A percentile compares a stretch with the other conserved stretches of the same genome.
Evolutionary conservation across 2,888 invertebrate species (phyloP).

Genomic region (Chrysolina oricalcia): DNA sequence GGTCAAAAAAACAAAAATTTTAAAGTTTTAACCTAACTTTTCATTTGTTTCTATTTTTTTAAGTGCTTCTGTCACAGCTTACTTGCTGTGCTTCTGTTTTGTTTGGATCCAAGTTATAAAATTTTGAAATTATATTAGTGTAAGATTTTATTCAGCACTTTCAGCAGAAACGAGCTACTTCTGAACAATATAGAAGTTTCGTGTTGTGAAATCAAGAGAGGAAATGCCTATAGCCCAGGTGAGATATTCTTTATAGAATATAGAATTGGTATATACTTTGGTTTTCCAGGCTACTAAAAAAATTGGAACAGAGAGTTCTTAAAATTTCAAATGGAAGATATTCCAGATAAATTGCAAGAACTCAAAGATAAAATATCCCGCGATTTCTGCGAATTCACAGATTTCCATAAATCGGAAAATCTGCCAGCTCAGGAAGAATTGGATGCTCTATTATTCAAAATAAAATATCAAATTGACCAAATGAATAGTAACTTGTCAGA

Average conservation of each 20-base stretch:
- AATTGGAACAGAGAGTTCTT: not conserved
- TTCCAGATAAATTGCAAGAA: conserved; percentile 31
- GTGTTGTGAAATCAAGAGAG: not conserved
- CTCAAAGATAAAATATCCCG: conserved; percentile 32
- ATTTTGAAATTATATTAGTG: too few species aligned
- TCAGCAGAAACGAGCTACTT: not conserved
- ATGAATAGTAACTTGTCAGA: conserved; percentile 27
- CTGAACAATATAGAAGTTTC: not conserved
- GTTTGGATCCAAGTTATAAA: too few species aligned
- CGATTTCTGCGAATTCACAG: conserved; percentile 20
- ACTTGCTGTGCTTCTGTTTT: too few species aligned
- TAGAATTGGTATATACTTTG: not conserved
- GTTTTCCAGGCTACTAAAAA: conserved; percentile 16
- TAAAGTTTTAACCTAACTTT: too few species aligned
- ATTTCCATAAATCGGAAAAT: conserved; percentile 8
- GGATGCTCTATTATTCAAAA: conserved; percentile 32
- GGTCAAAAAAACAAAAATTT: too few species aligned
- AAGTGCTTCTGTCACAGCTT: too few species aligned
- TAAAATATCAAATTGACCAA: conserved; percentile 37
- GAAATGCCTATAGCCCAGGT: conserved; percentile 35
- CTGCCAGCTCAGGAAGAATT: conserved; percentile 22
- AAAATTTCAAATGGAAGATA: conserved; percentile 30
- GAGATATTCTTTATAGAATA: not conserved
- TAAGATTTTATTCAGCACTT: too few species aligned
- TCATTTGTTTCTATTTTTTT: too few species aligned